These are phyloP conservation scores for Lethrus apterus DNA, from an alignment of 1,140 invertebrate genomes.

Conservation along the genomic window DNA sequence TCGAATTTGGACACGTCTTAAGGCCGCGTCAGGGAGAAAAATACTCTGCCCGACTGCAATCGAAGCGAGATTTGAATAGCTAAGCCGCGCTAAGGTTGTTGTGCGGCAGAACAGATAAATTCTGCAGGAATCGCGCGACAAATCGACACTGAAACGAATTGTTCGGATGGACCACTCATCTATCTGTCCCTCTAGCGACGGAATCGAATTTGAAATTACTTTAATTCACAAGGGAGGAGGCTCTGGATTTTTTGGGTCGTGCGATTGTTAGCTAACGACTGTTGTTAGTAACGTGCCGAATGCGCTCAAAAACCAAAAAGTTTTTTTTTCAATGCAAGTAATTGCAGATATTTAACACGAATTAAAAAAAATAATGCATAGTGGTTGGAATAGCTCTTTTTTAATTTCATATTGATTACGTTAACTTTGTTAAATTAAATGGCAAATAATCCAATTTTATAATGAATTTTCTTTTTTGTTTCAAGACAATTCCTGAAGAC, in stretches of 20 bases:
- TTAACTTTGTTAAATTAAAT: no score
- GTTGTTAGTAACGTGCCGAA: constrained; percentile 28
- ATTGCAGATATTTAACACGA: neutral
- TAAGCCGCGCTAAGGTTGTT: constrained; percentile 39
- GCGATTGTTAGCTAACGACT: constrained; percentile 37
- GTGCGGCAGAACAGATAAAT: constrained; percentile 34
- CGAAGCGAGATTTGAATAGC: constrained; percentile 42
- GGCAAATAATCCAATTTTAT: no score
- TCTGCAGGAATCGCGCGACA: constrained; percentile 26
- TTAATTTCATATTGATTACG: neutral
- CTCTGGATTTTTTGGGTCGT: constrained; percentile 35
- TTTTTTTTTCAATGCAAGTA: neutral
- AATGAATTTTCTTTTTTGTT: no score
- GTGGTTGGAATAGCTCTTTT: neutral
- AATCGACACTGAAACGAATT: constrained; percentile 33
- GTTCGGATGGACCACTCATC: constrained; percentile 38
- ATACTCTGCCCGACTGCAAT: constrained; percentile 34
- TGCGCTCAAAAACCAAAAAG: neutral
- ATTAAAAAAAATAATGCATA: neutral
- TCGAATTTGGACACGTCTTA: constrained; percentile 21
- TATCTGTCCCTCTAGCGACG: constrained; percentile 40
- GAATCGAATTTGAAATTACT: constrained; percentile 43
- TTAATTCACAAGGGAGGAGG: constrained; percentile 39
- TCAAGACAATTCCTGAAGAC: no score
- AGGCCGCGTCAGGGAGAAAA: constrained; percentile 22